These are phyloP conservation scores for Danio albolineatus DNA, from an alignment of 2,797 vertebrate species.

Conservation along the genomic window DNA sequence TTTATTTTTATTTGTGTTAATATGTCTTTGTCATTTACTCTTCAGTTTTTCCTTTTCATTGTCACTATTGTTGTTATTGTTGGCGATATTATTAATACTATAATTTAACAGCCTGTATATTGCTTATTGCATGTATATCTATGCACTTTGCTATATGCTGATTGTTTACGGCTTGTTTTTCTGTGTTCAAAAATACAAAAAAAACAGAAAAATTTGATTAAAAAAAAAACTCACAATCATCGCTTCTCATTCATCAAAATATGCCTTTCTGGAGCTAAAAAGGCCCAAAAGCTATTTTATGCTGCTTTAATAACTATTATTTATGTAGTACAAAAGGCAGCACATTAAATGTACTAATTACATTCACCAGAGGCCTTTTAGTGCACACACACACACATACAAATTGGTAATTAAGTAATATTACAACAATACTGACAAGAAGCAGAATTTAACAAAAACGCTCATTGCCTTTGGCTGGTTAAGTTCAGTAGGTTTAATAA, in stretches of 20 bases:
- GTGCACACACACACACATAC: slow-evolving; percentile 23
- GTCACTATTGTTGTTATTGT: too few species aligned
- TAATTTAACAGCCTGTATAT: too few species aligned
- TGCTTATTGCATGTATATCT: too few species aligned
- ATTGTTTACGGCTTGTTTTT: too few species aligned
- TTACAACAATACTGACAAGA: slow-evolving; percentile 5
- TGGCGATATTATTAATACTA: too few species aligned
- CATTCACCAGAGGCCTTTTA: slow-evolving; percentile 28
- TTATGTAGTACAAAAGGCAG: slow-evolving; percentile 29
- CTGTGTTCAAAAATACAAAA: too few species aligned
- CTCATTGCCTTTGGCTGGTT: background rate
- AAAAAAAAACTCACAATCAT: background rate
- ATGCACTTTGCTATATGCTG: too few species aligned
- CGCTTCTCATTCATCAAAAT: background rate
- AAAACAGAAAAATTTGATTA: too few species aligned
- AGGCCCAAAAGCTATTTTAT: background rate
- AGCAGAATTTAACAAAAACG: background rate
- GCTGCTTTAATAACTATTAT: slow-evolving; percentile 12
- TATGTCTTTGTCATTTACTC: too few species aligned
- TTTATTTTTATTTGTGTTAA: too few species aligned
- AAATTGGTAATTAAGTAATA: slow-evolving; percentile 12
- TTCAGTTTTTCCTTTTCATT: too few species aligned
- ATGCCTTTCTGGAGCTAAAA: slow-evolving; percentile 1
- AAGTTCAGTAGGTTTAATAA: slow-evolving; percentile 3
- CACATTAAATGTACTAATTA: slow-evolving; percentile 10